Conservation (phyloP, 2,888 invertebrate genomes). For the Pollenia angustigena region DNA sequence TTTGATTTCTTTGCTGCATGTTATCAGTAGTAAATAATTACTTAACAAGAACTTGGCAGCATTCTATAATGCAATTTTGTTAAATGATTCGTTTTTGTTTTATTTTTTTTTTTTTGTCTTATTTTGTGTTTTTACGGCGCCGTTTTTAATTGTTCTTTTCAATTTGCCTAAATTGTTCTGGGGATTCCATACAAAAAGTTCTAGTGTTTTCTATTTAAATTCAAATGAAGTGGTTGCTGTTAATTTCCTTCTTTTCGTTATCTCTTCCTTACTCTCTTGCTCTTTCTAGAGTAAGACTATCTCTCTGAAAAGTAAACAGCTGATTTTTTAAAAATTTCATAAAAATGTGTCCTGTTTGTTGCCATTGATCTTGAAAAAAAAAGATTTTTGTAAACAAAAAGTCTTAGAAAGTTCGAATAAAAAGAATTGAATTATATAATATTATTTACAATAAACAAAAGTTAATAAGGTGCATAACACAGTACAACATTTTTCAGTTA, state of each 20-base stretch:
- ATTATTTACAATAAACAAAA: background rate
- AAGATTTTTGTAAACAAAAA: background rate
- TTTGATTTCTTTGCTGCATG: background rate
- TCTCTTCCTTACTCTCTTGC: too few species aligned
- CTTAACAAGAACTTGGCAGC: constrained; percentile 63
- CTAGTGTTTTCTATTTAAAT: constrained; percentile 53
- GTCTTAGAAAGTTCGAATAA: background rate
- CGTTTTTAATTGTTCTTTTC: constrained; percentile 22
- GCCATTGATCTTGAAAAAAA: constrained; percentile 31
- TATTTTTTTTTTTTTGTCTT: background rate
- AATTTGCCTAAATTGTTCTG: constrained; percentile 18
- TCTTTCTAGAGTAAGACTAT: too few species aligned
- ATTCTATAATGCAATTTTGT: constrained; percentile 46
- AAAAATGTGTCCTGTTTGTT: constrained; percentile 18
- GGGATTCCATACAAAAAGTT: constrained; percentile 40
- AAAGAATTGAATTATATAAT: constrained; percentile 3
- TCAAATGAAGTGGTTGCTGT: constrained; percentile 28
- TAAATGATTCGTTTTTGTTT: background rate
- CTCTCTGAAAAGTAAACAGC: constrained; percentile 31
- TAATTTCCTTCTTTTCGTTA: background rate
- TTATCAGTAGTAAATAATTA: constrained; percentile 37
- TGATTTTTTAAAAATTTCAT: constrained; percentile 27
- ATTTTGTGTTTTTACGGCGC: constrained; percentile 8
- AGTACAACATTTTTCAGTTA: too few species aligned
- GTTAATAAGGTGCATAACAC: background rate